Percentiles rank a stretch among this genome's conserved stretches.
Conservation (phyloP, 1,140 invertebrate genomes). For the Sinella curviseta region DNA sequence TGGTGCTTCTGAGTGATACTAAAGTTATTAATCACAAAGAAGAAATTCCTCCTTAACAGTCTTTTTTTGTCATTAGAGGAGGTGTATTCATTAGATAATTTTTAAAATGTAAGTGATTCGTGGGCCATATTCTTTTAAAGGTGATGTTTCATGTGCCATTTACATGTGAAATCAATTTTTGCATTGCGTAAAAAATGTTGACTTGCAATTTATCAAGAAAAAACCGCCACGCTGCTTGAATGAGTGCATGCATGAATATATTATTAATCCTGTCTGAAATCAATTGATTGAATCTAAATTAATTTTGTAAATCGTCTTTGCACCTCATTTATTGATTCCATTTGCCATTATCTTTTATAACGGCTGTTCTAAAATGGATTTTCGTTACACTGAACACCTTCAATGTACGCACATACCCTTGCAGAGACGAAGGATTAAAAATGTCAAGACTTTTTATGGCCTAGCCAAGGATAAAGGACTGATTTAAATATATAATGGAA, state of each 20-base stretch:
- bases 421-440: no score
- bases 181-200: no score
- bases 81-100: background rate
- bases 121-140: no score
- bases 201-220: no score
- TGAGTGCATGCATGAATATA: background rate
- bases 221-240: background rate
- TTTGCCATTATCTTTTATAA: background rate
- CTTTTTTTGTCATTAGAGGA: background rate
- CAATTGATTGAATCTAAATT: slow-evolving; percentile 19
- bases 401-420: no score
- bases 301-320: slow-evolving; percentile 2
- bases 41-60: background rate
- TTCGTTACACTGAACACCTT: no score
- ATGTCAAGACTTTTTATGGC: background rate
- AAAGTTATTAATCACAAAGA: background rate
- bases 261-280: slow-evolving; percentile 7
- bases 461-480: background rate
- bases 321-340: background rate
- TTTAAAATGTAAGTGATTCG: no score
- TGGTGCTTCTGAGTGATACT: no score
- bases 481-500: slow-evolving; percentile 18
- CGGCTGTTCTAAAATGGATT: background rate
- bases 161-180: no score
- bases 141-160: no score